These are phyloP conservation scores for Isurus oxyrinchus DNA, from an alignment of 2,113 vertebrate genomes.

Conservation along the genomic window DNA sequence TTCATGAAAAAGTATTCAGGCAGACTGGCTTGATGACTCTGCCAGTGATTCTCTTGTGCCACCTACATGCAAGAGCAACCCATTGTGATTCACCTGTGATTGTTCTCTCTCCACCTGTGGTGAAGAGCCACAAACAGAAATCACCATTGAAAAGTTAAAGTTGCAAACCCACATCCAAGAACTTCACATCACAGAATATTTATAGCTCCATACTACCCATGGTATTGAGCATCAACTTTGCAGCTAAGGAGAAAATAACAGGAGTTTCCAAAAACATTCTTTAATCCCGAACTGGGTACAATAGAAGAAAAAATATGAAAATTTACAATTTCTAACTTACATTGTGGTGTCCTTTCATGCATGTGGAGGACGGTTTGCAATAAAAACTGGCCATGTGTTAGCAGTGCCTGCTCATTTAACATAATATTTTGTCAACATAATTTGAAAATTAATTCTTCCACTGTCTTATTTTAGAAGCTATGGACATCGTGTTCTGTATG, in stretches of 20 bases:
- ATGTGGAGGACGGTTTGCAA: neutral
- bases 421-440: neutral
- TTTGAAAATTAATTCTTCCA: neutral
- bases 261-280: neutral
- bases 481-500: neutral
- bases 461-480: slow-evolving; percentile 6
- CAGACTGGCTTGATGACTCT: slow-evolving; percentile 9
- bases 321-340: neutral
- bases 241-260: neutral
- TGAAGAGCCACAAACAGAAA: slow-evolving; percentile 28
- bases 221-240: neutral
- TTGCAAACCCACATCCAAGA: slow-evolving; percentile 1
- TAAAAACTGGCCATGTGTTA: neutral
- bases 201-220: neutral
- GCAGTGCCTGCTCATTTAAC: neutral
- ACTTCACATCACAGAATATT: slow-evolving; percentile 5
- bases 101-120: slow-evolving; percentile 6
- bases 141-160: neutral
- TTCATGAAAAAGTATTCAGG: neutral
- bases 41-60: neutral
- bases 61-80: neutral
- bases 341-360: neutral
- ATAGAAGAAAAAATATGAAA: neutral
- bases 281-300: neutral
- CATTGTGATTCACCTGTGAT: slow-evolving; percentile 9